Conservation (phyloP, 37 sponge, comb jelly and placozoan species). For the Beroe ovata region DNA sequence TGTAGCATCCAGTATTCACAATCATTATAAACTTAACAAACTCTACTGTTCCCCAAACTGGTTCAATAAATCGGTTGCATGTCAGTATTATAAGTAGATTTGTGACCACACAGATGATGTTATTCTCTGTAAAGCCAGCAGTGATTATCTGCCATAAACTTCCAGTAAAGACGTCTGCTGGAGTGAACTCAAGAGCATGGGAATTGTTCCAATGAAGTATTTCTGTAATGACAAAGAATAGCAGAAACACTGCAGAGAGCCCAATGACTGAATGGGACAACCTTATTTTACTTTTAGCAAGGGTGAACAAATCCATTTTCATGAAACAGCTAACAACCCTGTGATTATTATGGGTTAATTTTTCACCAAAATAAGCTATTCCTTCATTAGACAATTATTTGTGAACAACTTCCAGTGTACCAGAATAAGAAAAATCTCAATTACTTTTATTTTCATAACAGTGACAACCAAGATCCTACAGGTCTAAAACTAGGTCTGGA, state of each 20-base stretch:
- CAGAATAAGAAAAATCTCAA: no score
- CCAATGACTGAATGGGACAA: not conserved
- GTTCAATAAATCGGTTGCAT: conserved; percentile 48
- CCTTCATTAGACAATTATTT: no score
- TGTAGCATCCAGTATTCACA: not conserved
- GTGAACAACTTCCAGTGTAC: no score
- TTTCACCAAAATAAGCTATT: no score
- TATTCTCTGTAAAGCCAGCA: conserved; percentile 46
- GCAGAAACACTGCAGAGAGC: not conserved
- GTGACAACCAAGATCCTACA: no score
- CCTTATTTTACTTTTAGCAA: not conserved
- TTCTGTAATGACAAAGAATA: conserved; percentile 8
- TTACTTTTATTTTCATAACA: no score
- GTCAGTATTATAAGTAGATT: not conserved
- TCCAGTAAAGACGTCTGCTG: conserved; percentile 35
- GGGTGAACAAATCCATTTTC: not conserved
- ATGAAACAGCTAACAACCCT: no score
- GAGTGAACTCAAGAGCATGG: conserved; percentile 47
- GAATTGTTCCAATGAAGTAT: not conserved
- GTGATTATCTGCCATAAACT: conserved; percentile 10
- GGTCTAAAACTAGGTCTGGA: no score
- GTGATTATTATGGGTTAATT: no score
- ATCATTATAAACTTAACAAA: conserved; percentile 41
- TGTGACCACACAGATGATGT: not conserved
- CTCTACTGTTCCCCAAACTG: conserved; percentile 54